phyloP scores from a whole-genome alignment of 2,797 vertebrate species.

The Gymnoscopelus braueri region DNA sequence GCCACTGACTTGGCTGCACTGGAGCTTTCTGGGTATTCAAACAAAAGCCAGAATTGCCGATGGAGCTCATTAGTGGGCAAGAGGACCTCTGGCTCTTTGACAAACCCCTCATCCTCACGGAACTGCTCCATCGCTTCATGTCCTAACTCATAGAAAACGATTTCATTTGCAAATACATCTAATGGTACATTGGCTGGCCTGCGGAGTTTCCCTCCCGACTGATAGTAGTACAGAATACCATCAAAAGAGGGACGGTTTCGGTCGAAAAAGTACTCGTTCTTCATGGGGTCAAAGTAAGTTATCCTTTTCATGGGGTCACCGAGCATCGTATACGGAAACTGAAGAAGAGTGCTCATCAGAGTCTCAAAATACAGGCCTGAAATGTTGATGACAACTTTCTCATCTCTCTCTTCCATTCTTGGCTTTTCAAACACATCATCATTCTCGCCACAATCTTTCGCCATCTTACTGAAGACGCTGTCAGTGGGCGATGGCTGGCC shows the following conservation, averaged over 20 bases:
- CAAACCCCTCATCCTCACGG: conserved; percentile 94
- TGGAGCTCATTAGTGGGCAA: conserved; percentile 92
- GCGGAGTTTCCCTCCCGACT: conserved; percentile 93
- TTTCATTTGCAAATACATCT: conserved; percentile 95
- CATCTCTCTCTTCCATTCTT: conserved; percentile 86
- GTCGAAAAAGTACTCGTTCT: conserved; percentile 97
- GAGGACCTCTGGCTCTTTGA: conserved; percentile 90
- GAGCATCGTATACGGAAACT: conserved; percentile 93
- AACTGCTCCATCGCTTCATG: conserved; percentile 96
- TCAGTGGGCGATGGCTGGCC: conserved; percentile 87
- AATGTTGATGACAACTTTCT: conserved; percentile 94
- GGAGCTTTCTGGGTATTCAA: conserved; percentile 98
- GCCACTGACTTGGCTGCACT: conserved; percentile 91
- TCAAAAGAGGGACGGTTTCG: conserved; percentile 97
- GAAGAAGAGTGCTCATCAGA: conserved; percentile 90
- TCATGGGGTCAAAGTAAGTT: conserved; percentile 95
- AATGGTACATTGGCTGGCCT: conserved; percentile 95
- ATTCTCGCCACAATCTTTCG: conserved; percentile 82
- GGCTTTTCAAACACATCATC: conserved; percentile 84
- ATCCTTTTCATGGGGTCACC: conserved; percentile 92
- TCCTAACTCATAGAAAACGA: conserved; percentile 95
- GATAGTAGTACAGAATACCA: conserved; percentile 96
- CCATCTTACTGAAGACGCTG: conserved; percentile 88
- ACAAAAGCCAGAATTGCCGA: conserved; percentile 96
- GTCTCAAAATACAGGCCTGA: conserved; percentile 96